Conservation (phyloP, 1,140 invertebrate species). For the Adelges cooleyi region DNA sequence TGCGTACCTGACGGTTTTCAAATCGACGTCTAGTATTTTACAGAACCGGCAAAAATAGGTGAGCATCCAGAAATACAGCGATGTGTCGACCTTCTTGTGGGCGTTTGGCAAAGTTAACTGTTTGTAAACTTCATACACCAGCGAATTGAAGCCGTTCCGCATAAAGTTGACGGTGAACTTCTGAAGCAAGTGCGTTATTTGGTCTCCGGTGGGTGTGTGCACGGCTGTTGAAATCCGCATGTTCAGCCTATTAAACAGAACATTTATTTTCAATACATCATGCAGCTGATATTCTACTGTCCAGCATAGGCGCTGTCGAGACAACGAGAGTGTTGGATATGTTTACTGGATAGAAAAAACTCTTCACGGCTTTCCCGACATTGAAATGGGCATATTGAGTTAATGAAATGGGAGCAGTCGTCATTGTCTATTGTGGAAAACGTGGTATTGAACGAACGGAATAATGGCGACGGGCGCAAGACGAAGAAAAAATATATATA, state of each 20-base stretch:
- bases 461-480: no score
- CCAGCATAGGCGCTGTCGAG: no score
- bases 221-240: background rate
- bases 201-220: background rate
- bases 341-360: no score
- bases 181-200: slow-evolving; percentile 4
- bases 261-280: no score
- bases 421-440: no score
- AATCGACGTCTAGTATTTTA: background rate
- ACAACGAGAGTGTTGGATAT: no score
- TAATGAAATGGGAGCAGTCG: no score
- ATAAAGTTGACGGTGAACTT: slow-evolving; percentile 11
- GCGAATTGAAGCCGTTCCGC: background rate
- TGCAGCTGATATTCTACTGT: no score
- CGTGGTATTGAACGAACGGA: no score
- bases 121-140: slow-evolving; percentile 10
- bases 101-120: slow-evolving; percentile 6
- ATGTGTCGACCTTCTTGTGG: background rate
- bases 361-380: no score
- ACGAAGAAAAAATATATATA: no score
- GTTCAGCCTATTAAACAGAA: background rate
- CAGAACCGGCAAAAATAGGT: slow-evolving; percentile 22
- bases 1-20: slow-evolving; percentile 7
- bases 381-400: no score
- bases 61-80: slow-evolving; percentile 3